phyloP scores from a whole-genome alignment of 2,797 vertebrate genomes.

The Antrozous pallidus region DNA sequence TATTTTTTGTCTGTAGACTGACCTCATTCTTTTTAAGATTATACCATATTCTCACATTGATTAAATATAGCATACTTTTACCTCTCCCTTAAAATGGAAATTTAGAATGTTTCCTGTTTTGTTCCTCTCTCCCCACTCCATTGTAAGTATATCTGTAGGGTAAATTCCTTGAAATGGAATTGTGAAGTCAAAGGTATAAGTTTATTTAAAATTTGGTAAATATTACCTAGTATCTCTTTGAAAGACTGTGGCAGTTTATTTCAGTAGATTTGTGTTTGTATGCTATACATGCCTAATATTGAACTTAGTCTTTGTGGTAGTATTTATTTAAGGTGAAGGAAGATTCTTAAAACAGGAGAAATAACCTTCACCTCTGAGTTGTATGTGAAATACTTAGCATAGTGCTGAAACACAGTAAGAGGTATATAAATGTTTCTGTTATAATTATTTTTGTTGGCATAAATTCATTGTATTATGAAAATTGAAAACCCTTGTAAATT shows the following conservation, averaged over 20 bases:
- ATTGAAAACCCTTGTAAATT: not conserved
- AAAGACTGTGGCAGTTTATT: not conserved
- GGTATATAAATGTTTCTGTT: not conserved
- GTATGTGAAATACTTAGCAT: not conserved
- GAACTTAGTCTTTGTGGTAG: not conserved
- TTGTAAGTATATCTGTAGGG: not conserved
- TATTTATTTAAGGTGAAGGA: not conserved
- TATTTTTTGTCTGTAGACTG: not conserved
- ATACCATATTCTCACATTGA: not conserved
- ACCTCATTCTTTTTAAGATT: not conserved
- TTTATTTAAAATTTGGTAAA: not conserved
- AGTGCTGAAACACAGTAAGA: not conserved
- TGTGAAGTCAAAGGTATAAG: not conserved
- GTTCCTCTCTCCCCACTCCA: not conserved
- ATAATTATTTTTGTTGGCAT: not conserved
- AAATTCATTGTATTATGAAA: conserved; percentile 1
- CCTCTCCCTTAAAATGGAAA: not conserved
- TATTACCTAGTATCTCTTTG: not conserved
- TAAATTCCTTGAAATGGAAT: not conserved
- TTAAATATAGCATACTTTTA: not conserved
- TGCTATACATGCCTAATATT: not conserved
- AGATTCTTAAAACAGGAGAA: not conserved
- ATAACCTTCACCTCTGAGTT: not conserved
- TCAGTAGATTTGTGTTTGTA: not conserved
- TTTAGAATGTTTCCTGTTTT: not conserved